These are phyloP conservation scores for Serinus canaria DNA, from an alignment of 2,113 vertebrate genomes.

Conservation along the genomic window DNA sequence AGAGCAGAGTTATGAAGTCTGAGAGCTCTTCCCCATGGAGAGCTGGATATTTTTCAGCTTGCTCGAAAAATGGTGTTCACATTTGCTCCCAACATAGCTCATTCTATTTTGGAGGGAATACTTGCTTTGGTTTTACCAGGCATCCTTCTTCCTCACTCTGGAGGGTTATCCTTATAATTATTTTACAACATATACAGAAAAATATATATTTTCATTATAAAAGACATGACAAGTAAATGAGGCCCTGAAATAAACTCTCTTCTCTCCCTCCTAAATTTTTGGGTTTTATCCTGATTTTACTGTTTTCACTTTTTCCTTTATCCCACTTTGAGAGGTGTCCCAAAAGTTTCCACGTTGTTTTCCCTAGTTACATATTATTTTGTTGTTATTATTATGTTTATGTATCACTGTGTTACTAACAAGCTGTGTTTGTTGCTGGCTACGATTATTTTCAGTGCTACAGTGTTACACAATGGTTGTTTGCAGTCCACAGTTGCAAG, in stretches of 20 bases:
- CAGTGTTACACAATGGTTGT: background rate
- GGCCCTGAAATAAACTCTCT: background rate
- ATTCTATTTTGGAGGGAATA: background rate
- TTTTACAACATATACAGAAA: background rate
- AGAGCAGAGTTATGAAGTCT: background rate
- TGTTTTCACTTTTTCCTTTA: background rate
- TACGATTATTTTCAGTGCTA: background rate
- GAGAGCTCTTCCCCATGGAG: background rate
- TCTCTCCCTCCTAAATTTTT: background rate
- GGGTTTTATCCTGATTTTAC: background rate
- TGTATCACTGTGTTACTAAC: background rate
- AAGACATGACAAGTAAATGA: background rate
- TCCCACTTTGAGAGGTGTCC: background rate
- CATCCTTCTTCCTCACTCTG: background rate
- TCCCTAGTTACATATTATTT: background rate
- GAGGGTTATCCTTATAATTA: background rate
- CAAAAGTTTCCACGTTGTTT: background rate
- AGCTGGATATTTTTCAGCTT: background rate
- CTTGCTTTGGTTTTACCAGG: background rate
- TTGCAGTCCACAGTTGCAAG: background rate
- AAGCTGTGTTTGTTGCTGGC: background rate
- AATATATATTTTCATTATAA: background rate
- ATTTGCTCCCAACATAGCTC: background rate
- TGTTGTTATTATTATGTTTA: background rate
- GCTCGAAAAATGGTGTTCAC: fast-evolving